Base-by-base conservation (phyloP, 1,140 invertebrate species). In the Thaumetopoea pityocampa region DNA sequence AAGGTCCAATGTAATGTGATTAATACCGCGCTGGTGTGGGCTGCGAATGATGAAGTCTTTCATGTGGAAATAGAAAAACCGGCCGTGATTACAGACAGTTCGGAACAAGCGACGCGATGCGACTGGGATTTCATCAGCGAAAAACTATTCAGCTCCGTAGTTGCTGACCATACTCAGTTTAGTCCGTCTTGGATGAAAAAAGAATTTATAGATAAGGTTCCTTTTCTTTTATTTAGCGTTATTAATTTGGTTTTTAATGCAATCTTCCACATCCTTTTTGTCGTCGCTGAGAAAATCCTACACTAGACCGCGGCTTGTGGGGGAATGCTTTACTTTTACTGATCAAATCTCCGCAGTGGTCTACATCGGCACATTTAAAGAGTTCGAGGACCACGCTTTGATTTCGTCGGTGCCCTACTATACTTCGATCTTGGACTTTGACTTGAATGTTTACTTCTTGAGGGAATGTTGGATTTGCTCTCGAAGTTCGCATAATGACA, bases 121-220 rank as follows among this genome's bases (percentile, higher is more conserved):
- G 54, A 67, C 24, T 44, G 36, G 41, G 52, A 65, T 28, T 42
- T 54, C 16, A 48, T 69, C 4, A 55, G 60, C 32, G 60, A 57
- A 46, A 47, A 71, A 34, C 29, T 65, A 15, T 43, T 76, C 8
- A 34, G 61, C 20, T 43, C 46, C 4, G 35, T 58, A 65, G 24
- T 47, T 67, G 15, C n/a, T n/a, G 74, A 79, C 43, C 52, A 65
- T 24, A 64, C 62, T 5, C 65, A 76, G 18, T 65, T 81, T 32
- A 79, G 51, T 49, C 49, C 51, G 8, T 60, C 72, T 18, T 81
- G 74, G 74, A 40, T 81, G 59, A 79, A 69, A 43, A 79, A 67
- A 42, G 77, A 81, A 29, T 73, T 77, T 29, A 63, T 73, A 28
- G 55, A 68, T 35, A 81, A 77, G 65, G 77, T 81, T 56, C 12